These are phyloP conservation scores for Acrossocheilus fasciatus DNA, from an alignment of 2,797 vertebrate species.

Conservation along the genomic window DNA sequence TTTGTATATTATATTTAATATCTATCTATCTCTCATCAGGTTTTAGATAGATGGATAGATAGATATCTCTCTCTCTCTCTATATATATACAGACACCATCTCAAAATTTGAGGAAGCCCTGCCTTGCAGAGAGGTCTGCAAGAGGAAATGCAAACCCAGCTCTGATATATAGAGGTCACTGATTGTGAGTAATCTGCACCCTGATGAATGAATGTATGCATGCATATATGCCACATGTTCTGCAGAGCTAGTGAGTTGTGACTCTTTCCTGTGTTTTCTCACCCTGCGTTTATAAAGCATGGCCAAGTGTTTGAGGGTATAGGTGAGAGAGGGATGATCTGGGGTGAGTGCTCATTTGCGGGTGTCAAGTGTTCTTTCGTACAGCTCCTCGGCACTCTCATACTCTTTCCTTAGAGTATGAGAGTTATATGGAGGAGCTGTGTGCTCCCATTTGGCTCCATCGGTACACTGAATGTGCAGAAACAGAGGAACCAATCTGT, in stretches of 20 bases:
- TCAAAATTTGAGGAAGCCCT: background rate
- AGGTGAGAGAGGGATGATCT: constrained; percentile 94
- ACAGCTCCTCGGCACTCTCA: constrained; percentile 91
- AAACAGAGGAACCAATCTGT: background rate
- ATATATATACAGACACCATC: too few species aligned
- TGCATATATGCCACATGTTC: background rate
- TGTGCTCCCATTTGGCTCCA: background rate
- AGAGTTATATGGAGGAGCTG: background rate
- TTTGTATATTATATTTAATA: too few species aligned
- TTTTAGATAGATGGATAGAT: too few species aligned
- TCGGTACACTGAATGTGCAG: background rate
- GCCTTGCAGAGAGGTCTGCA: background rate
- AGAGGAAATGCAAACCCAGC: background rate
- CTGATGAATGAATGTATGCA: background rate
- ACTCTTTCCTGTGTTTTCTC: constrained; percentile 61
- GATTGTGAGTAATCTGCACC: background rate
- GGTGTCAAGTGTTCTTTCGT: constrained; percentile 92
- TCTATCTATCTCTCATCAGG: too few species aligned
- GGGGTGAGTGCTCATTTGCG: constrained; percentile 89
- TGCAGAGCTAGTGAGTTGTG: background rate
- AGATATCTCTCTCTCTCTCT: too few species aligned
- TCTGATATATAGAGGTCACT: background rate
- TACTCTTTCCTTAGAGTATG: constrained; percentile 80
- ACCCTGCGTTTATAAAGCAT: constrained; percentile 96
- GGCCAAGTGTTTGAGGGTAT: constrained; percentile 95